phyloP scores from a whole-genome alignment of 2,888 invertebrate species.

The Limenitis camilla region DNA sequence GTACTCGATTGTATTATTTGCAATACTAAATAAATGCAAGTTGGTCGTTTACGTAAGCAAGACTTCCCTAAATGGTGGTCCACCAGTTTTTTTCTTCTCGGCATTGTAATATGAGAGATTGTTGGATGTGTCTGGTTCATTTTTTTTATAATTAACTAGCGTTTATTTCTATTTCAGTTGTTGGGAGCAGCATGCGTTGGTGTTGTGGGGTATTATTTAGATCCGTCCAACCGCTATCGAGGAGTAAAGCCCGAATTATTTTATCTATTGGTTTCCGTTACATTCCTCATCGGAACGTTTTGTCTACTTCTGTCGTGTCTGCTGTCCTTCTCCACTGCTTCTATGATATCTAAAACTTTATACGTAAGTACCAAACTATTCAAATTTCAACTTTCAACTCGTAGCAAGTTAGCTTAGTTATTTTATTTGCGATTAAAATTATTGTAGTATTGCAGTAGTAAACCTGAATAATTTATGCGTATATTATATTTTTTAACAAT shows the following conservation, averaged over 20 bases:
- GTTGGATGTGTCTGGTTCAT: no score
- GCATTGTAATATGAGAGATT: no score
- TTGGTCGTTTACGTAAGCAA: no score
- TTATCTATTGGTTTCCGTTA: constrained; percentile 81
- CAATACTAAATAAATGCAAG: no score
- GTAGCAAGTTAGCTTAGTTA: not conserved
- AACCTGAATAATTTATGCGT: not conserved
- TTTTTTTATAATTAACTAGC: not conserved
- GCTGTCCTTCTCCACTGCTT: constrained; percentile 86
- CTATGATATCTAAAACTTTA: constrained; percentile 86
- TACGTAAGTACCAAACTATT: constrained; percentile 75
- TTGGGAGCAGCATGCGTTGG: constrained; percentile 85
- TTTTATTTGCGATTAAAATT: no score
- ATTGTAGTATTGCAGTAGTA: no score
- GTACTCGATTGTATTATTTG: no score
- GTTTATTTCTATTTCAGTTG: constrained; percentile 66
- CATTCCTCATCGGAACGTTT: constrained; percentile 87
- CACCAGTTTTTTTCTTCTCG: no score
- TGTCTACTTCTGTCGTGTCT: constrained; percentile 82
- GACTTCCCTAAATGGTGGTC: no score
- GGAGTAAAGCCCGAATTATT: constrained; percentile 76
- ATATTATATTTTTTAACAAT: no score
- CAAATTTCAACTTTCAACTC: not conserved
- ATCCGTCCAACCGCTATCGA: constrained; percentile 43
- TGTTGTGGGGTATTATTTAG: constrained; percentile 76